Percentiles rank a stretch among this genome's conserved stretches.
Evolutionary conservation across 2,888 invertebrate genomes (phyloP).

Genomic region (Dolichopus griseipennis): DNA sequence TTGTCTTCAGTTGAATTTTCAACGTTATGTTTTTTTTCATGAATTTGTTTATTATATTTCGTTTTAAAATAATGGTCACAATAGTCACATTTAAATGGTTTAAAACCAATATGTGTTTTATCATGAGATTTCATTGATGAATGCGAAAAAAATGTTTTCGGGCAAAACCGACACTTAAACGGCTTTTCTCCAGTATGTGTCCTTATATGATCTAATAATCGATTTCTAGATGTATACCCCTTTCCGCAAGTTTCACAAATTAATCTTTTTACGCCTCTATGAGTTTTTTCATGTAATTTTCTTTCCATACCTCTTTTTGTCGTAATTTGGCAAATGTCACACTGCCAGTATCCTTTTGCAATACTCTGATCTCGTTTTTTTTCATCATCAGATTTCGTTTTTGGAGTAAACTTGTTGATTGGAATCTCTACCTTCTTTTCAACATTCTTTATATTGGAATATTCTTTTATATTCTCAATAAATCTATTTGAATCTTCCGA

Average conservation of each 20-base stretch:
- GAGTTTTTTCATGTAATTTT: neutral
- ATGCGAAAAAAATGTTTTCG: neutral
- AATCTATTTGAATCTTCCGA: too few relatives aligned
- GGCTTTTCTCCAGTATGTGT: neutral
- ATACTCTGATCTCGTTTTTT: too few relatives aligned
- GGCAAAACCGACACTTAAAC: neutral
- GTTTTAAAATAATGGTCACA: conserved; percentile 8
- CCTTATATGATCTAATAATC: neutral
- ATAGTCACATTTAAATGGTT: neutral
- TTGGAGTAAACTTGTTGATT: neutral
- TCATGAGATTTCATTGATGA: neutral
- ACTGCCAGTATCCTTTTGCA: neutral
- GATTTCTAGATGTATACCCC: conserved; percentile 6
- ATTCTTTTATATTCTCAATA: too few relatives aligned
- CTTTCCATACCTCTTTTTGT: neutral
- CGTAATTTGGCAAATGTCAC: neutral
- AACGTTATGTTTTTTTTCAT: neutral
- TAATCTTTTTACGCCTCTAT: conserved; percentile 5
- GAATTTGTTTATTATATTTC: conserved; percentile 7
- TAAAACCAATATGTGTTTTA: conserved; percentile 1
- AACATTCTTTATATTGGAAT: too few relatives aligned
- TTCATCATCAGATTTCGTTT: neutral
- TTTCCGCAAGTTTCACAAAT: conserved; percentile 9
- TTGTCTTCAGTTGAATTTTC: neutral
- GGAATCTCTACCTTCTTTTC: too few relatives aligned